Evolutionary conservation across 2,888 invertebrate species (phyloP).

Genomic region (Habroteleia sp.): DNA sequence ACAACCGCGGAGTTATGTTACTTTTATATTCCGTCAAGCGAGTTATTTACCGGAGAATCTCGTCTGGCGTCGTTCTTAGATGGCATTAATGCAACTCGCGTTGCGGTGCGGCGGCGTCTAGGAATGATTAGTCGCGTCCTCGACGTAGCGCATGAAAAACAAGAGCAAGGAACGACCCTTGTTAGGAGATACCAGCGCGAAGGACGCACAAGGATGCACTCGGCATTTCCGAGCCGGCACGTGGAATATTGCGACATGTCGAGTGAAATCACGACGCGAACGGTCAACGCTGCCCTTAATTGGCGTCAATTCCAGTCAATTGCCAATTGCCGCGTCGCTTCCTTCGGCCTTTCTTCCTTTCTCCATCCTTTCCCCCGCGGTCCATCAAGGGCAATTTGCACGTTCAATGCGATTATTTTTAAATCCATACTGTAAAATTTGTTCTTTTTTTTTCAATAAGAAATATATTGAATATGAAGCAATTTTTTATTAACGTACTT

Average conservation of each 20-base stretch:
- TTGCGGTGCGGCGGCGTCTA: slow-evolving; percentile 9
- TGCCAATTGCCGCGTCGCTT: slow-evolving; percentile 64
- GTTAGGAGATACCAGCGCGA: slow-evolving; percentile 69
- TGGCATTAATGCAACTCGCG: slow-evolving; percentile 27
- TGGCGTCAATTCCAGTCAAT: slow-evolving; percentile 77
- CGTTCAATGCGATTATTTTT: slow-evolving; percentile 23
- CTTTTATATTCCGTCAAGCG: slow-evolving; percentile 38
- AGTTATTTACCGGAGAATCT: slow-evolving; percentile 50
- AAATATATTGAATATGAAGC: no score
- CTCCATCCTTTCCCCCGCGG: slow-evolving; percentile 44
- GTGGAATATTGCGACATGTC: slow-evolving; percentile 56
- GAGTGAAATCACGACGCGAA: slow-evolving; percentile 73
- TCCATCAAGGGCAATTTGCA: slow-evolving; percentile 53
- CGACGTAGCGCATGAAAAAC: slow-evolving; percentile 43
- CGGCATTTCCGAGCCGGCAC: slow-evolving; percentile 41
- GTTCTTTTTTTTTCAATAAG: no score
- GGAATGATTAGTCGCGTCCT: slow-evolving; percentile 26
- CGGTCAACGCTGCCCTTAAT: slow-evolving; percentile 73
- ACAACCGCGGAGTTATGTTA: slow-evolving; percentile 48
- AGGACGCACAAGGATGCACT: slow-evolving; percentile 65
- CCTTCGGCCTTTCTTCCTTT: slow-evolving; percentile 55
- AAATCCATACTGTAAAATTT: no score
- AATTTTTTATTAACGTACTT: no score
- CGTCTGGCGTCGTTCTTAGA: slow-evolving; percentile 37
- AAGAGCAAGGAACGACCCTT: slow-evolving; percentile 66